Evolutionary conservation across 2,113 vertebrate genomes (phyloP).

Genomic region (Psittacus erithacus): DNA sequence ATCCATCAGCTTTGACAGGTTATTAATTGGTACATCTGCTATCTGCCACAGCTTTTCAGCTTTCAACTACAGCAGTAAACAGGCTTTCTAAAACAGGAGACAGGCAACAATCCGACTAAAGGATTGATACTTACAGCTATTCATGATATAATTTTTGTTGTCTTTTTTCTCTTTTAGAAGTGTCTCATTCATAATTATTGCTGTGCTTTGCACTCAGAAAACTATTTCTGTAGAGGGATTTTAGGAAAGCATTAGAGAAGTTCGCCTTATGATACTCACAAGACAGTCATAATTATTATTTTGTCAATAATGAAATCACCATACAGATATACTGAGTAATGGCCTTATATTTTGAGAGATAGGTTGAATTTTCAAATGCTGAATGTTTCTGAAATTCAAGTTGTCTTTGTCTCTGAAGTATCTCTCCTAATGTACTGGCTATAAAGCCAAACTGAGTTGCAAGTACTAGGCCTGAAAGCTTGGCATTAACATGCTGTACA

Average conservation of each 20-base stretch:
- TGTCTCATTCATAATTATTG: background rate
- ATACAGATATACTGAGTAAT: background rate
- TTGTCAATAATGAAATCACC: background rate
- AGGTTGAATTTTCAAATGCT: background rate
- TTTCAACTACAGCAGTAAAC: slow-evolving; percentile 29
- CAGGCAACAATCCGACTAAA: background rate
- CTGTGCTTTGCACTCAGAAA: background rate
- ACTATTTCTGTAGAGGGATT: background rate
- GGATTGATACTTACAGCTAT: background rate
- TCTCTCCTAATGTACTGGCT: background rate
- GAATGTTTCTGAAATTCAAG: background rate
- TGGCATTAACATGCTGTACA: background rate
- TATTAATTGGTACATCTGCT: slow-evolving; percentile 82
- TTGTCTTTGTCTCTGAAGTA: background rate
- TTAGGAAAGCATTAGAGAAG: background rate
- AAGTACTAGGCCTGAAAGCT: background rate
- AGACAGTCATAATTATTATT: background rate
- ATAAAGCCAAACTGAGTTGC: background rate
- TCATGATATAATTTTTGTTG: background rate
- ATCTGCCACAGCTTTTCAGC: slow-evolving; percentile 51
- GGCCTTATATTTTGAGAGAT: background rate
- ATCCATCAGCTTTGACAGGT: slow-evolving; percentile 73
- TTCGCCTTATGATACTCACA: background rate
- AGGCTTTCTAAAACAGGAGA: background rate
- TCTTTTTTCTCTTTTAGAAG: background rate